Conservation (phyloP, 2,113 vertebrate genomes). For the Lagopus muta region DNA sequence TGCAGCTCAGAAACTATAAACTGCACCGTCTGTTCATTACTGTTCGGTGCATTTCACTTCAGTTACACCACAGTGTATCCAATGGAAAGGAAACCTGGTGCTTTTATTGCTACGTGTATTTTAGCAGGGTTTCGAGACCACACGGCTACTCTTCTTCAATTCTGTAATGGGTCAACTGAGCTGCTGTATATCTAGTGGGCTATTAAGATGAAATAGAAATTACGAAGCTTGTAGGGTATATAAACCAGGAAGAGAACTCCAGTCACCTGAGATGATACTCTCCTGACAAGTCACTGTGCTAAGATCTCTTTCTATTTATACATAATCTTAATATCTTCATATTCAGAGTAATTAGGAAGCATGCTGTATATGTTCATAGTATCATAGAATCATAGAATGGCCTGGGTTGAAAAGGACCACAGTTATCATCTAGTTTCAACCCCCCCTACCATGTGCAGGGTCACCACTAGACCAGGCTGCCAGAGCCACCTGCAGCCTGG, state of each 20-base stretch:
- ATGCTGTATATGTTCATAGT: neutral
- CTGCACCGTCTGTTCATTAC: neutral
- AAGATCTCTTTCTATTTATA: slow-evolving; percentile 31
- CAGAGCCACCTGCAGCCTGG: too few relatives aligned
- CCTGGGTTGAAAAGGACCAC: too few relatives aligned
- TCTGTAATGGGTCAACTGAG: neutral
- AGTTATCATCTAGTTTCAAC: too few relatives aligned
- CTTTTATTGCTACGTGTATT: neutral
- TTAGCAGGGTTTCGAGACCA: slow-evolving; percentile 3
- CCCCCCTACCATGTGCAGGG: too few relatives aligned
- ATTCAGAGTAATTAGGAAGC: slow-evolving; percentile 52
- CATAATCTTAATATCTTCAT: slow-evolving; percentile 4
- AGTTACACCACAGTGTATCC: neutral
- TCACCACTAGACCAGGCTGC: too few relatives aligned
- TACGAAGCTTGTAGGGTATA: slow-evolving; percentile 20
- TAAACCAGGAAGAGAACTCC: slow-evolving; percentile 47
- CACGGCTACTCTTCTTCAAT: neutral
- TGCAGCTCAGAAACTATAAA: slow-evolving; percentile 4
- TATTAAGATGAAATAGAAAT: slow-evolving; percentile 37
- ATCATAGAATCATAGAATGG: too few relatives aligned
- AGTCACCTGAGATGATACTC: neutral
- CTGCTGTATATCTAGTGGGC: neutral
- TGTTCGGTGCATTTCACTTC: neutral
- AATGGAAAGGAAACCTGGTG: neutral
- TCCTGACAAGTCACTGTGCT: slow-evolving; percentile 17